phyloP scores from a whole-genome alignment of 23 tunicate species.

The Trididemnum nubilum region DNA sequence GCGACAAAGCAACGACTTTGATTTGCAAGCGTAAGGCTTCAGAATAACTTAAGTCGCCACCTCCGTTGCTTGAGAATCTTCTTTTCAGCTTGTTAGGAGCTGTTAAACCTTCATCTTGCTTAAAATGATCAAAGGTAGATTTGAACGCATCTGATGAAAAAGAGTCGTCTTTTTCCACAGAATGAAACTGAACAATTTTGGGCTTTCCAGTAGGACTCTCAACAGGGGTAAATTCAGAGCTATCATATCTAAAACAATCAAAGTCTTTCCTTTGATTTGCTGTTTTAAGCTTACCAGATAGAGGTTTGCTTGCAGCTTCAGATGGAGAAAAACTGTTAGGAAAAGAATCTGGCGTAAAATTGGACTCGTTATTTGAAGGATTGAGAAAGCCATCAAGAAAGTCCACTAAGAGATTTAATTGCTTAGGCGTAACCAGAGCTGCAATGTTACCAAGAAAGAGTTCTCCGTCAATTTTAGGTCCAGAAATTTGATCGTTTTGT shows the following conservation, averaged over 20 bases:
- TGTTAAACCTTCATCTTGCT: too few relatives aligned
- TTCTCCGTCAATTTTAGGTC: conserved; percentile 65
- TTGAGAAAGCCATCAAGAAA: conserved; percentile 20
- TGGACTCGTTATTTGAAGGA: conserved; percentile 7
- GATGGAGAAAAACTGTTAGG: conserved; percentile 24
- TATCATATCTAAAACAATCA: neutral
- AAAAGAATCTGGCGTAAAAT: conserved; percentile 20
- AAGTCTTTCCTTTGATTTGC: neutral
- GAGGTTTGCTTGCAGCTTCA: neutral
- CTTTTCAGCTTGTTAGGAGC: neutral
- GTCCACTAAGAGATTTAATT: conserved; percentile 20
- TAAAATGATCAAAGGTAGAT: conserved; percentile 18
- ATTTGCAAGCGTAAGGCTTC: conserved; percentile 38
- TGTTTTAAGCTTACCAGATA: too few relatives aligned
- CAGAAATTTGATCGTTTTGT: conserved; percentile 39
- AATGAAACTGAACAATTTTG: conserved; percentile 13
- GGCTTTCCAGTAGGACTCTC: neutral
- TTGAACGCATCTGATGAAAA: neutral
- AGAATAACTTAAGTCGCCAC: neutral
- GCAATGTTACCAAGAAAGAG: conserved; percentile 53
- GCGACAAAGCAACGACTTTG: conserved; percentile 31
- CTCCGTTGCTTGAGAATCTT: neutral
- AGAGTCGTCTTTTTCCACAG: neutral
- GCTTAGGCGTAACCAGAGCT: conserved; percentile 57
- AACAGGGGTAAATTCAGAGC: neutral